Percentiles rank a stretch among this genome's conserved stretches.
phyloP scores from a whole-genome alignment of 2,113 vertebrate species.

The Thryonomys swinderianus region DNA sequence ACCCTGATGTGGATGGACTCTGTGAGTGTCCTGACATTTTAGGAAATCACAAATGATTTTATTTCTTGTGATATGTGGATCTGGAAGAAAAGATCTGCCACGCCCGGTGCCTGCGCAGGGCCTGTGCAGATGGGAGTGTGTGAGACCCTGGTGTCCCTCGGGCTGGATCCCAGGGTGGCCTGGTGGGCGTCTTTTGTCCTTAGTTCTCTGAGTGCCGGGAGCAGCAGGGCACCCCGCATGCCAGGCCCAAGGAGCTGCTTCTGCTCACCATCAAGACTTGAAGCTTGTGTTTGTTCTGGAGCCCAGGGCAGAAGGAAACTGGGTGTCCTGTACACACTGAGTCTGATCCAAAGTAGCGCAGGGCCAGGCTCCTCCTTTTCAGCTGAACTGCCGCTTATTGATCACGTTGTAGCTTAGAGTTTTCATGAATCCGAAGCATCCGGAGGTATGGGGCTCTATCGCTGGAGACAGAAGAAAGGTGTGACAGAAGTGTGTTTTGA shows the following conservation, averaged over 20 bases:
- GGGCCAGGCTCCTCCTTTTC: rapidly evolving
- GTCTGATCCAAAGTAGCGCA: not conserved
- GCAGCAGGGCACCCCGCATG: not conserved
- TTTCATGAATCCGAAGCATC: not conserved
- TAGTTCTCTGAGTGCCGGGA: not conserved
- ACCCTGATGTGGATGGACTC: constrained; percentile 42
- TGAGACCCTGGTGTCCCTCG: rapidly evolving
- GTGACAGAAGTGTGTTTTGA: not conserved
- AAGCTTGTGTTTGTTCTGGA: constrained; percentile 61
- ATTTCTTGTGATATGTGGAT: not conserved
- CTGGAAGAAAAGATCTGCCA: not conserved
- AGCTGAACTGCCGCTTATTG: rapidly evolving
- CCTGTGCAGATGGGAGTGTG: not conserved
- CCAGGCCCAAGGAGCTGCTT: constrained; percentile 25
- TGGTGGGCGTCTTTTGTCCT: not conserved
- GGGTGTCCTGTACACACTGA: not conserved
- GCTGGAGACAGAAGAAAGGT: not conserved
- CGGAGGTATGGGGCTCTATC: not conserved
- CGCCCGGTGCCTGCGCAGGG: not conserved
- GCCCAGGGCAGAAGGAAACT: not conserved
- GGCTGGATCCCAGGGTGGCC: not conserved
- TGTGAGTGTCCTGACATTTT: constrained; percentile 55
- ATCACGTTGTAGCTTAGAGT: not conserved
- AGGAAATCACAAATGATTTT: constrained; percentile 4
- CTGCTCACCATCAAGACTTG: not conserved